Evolutionary conservation across 2,888 invertebrate species (phyloP), one percentile per base, ranked within the genome.

Genomic region (Cephus pulcher): DNA sequence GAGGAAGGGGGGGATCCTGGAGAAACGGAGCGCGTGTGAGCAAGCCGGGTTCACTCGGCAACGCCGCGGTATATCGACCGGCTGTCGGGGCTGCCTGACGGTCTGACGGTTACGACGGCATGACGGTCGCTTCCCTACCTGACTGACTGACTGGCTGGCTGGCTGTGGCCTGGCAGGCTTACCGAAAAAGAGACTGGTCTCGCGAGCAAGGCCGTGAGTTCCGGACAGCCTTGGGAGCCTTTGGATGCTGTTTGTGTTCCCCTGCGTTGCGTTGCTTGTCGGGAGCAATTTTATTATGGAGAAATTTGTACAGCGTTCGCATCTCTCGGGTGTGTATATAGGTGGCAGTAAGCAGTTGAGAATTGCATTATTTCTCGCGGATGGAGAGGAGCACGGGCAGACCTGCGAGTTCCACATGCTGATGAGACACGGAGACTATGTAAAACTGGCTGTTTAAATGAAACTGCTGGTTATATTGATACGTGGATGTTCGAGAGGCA

Each of bases 21-120:
- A 56, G 56, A 69, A 69, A 70, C 79, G 81, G 79, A 80, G 76
- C 81, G 85, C 77, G 83, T 83, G 83, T 82, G 78, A 83, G 81
- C 74, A 12, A 30, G 82, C 79, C 74, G 85, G 83, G 81, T 86
- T 83, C 84, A 83, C 85, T 86, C 86, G 85, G 86, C 86, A 86
- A 86, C 86, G 86, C 80, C 86, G 86, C 86, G 82, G 83, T 86
- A 86, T 86, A 86, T 86, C 86, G 86, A 86, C 86, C 86, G 84
- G 80, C 82, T 84, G 86, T 84, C 84, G 82, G 75, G 77, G 75
- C 33, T 56, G 56, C 56, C 56, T 56, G 56, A 56, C 56, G 56
- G 56, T 56, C 56, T 56, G 56, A 56, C 56, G 23, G 56, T 23
- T 56, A 56, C 23, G 56, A 56, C 56, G 56, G 56, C 56, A 23